These are phyloP conservation scores for Pristionchus arcanus DNA, from an alignment of 2,888 invertebrate genomes.

Conservation along the genomic window DNA sequence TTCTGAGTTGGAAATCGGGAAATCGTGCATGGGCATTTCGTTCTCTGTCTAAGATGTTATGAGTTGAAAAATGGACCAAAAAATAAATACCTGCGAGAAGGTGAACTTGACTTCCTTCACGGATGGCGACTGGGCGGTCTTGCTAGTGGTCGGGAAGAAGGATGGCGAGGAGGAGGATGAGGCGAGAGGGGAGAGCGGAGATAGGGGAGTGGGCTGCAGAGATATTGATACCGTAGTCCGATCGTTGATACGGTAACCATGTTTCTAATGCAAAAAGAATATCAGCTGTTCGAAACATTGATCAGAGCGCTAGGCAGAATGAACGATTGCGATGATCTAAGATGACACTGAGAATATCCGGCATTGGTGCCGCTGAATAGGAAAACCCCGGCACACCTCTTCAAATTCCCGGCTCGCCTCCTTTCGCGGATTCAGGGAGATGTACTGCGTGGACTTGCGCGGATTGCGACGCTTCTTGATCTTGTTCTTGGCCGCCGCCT, in stretches of 20 bases:
- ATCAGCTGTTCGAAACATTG: too few species aligned
- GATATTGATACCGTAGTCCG: neutral
- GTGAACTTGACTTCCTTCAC: neutral
- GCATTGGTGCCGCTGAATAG: neutral
- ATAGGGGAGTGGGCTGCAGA: too few species aligned
- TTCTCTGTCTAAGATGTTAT: too few species aligned
- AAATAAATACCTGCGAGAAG: neutral
- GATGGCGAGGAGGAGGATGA: neutral
- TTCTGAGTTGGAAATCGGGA: too few species aligned
- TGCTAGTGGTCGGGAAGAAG: neutral
- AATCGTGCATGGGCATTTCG: too few species aligned
- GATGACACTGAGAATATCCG: too few species aligned
- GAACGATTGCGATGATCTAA: too few species aligned
- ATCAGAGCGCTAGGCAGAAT: too few species aligned
- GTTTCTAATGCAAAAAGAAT: too few species aligned
- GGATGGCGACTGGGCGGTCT: neutral
- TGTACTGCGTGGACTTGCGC: slow-evolving; percentile 20
- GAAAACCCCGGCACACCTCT: neutral
- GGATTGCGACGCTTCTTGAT: neutral
- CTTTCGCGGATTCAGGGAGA: neutral
- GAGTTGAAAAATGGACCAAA: too few species aligned
- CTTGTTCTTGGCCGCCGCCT: neutral
- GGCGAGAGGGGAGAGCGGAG: neutral
- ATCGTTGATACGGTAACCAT: too few species aligned
- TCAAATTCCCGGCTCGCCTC: neutral